Percentiles rank a stretch among this genome's conserved stretches.
These are phyloP conservation scores for Rana temporaria DNA, from an alignment of 2,113 vertebrate species.

Conservation along the genomic window DNA sequence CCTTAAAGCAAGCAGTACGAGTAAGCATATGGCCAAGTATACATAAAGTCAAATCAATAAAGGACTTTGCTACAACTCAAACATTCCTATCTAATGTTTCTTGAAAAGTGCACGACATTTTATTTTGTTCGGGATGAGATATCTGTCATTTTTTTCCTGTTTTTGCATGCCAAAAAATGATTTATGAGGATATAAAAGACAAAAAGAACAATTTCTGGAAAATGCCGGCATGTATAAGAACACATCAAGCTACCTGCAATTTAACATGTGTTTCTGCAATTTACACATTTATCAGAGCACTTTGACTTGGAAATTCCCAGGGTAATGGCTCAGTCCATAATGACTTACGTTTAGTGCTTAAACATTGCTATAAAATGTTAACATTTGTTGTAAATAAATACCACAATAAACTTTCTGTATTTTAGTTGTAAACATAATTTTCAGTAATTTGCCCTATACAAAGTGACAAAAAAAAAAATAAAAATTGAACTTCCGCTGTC, in stretches of 20 bases:
- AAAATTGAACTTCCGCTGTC: no score
- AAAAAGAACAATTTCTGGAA: slow-evolving; percentile 19
- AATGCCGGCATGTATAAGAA: slow-evolving; percentile 33
- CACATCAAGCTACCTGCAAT: slow-evolving; percentile 13
- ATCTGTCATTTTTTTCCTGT: slow-evolving; percentile 11
- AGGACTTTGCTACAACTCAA: slow-evolving; percentile 15
- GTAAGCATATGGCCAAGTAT: slow-evolving; percentile 33
- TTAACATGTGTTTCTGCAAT: background rate
- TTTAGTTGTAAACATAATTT: no score
- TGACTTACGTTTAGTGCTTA: no score
- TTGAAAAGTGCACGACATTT: slow-evolving; percentile 44
- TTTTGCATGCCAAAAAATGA: slow-evolving; percentile 42
- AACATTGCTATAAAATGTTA: no score
- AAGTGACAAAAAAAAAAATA: no score
- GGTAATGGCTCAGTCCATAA: no score
- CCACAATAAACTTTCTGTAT: no score
- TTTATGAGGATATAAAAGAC: slow-evolving; percentile 45
- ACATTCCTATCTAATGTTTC: slow-evolving; percentile 27
- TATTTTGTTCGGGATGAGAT: slow-evolving; percentile 12
- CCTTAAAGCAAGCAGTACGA: slow-evolving; percentile 3
- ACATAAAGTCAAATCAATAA: slow-evolving; percentile 32
- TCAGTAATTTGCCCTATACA: no score
- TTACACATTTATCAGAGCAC: no score
- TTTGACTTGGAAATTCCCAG: no score
- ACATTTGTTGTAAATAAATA: no score